These are phyloP conservation scores for Drosophila anomalata DNA, from an alignment of 2,888 invertebrate species.

Conservation along the genomic window DNA sequence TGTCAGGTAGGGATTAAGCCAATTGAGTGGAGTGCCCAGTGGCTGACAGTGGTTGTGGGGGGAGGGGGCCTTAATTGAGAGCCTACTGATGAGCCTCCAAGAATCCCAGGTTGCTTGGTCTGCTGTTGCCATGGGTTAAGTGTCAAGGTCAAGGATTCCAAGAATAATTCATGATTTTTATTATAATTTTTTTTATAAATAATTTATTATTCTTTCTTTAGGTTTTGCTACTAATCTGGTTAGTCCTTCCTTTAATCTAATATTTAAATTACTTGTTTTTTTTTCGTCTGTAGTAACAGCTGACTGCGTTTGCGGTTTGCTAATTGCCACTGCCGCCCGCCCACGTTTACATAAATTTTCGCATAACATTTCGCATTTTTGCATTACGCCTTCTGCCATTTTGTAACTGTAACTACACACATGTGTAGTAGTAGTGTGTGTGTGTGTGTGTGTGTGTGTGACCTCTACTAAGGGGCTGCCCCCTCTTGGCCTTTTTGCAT, in stretches of 20 bases:
- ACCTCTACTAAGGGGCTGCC: slow-evolving; percentile 30
- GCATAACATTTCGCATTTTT: slow-evolving; percentile 15
- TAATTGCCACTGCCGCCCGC: slow-evolving; percentile 18
- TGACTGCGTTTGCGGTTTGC: slow-evolving; percentile 9
- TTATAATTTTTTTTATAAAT: not conserved
- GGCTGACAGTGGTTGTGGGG: not conserved
- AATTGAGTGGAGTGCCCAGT: slow-evolving; percentile 31
- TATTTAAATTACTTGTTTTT: not conserved
- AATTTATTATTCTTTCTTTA: not conserved
- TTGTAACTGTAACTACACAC: not conserved
- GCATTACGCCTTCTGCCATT: slow-evolving; percentile 7
- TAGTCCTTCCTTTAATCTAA: not conserved
- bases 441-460: slow-evolving; percentile 21
- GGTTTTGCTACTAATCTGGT: not conserved
- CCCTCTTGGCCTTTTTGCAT: slow-evolving; percentile 2
- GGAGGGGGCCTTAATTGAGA: slow-evolving; percentile 34
- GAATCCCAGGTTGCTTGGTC: not conserved
- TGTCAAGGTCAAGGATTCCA: slow-evolving; percentile 9
- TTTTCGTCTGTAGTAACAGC: not conserved
- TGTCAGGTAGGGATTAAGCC: slow-evolving; percentile 36
- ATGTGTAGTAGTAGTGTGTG: not conserved
- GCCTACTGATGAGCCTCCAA: not conserved
- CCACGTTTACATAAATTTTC: slow-evolving; percentile 6
- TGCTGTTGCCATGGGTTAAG: slow-evolving; percentile 13
- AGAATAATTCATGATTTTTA: too few species aligned